These are phyloP conservation scores for Phasianus colchicus DNA, from an alignment of 2,113 vertebrate species.

Conservation along the genomic window DNA sequence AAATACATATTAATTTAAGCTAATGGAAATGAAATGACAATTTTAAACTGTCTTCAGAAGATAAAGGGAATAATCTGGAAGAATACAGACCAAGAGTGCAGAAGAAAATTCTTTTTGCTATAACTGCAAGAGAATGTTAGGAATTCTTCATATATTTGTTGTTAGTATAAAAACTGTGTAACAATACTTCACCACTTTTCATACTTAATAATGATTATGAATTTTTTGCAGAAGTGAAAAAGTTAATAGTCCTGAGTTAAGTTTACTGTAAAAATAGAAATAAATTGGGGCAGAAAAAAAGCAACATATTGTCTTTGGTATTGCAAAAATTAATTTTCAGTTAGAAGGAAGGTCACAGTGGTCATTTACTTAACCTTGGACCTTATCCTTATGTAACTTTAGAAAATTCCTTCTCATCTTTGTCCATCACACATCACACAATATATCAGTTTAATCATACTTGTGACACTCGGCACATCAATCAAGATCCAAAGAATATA, in stretches of 20 bases:
- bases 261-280: not conserved
- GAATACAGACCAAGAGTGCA: not conserved
- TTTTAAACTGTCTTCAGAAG: not conserved
- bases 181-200: not conserved
- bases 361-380: not conserved
- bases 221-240: not conserved
- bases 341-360: not conserved
- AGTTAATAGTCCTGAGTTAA: not conserved
- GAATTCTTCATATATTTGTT: not conserved
- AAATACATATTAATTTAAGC: not conserved
- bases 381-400: not conserved
- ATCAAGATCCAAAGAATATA: not conserved
- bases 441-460: not conserved
- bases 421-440: not conserved
- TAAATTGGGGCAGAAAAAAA: not conserved
- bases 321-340: not conserved
- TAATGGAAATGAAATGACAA: not conserved
- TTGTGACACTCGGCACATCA: not conserved
- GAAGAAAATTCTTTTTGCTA: not conserved
- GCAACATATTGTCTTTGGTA: not conserved
- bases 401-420: not conserved
- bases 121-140: not conserved
- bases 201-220: not conserved
- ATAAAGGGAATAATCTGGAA: not conserved
- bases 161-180: too few species aligned